Evolutionary conservation across 2,113 vertebrate genomes (phyloP).

Genomic region (Collichthys lucidus): DNA sequence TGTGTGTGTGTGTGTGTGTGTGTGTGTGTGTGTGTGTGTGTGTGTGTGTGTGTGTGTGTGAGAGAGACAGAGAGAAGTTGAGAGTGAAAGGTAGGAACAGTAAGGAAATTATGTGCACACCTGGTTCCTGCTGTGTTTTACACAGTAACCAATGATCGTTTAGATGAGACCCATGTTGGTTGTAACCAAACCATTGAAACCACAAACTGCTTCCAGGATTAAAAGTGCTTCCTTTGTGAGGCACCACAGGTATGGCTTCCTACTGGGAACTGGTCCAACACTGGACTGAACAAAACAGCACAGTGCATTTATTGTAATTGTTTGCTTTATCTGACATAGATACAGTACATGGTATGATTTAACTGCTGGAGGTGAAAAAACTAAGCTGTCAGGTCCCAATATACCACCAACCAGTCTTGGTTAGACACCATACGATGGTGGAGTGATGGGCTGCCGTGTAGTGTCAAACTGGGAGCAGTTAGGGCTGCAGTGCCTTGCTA

Average conservation of each 20-base stretch:
- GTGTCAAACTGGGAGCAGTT: too few species aligned
- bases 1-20: background rate
- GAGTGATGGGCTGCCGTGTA: too few species aligned
- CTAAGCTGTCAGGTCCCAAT: too few species aligned
- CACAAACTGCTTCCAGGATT: slow-evolving; percentile 23
- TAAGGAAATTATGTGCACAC: slow-evolving; percentile 38
- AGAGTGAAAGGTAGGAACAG: too few species aligned
- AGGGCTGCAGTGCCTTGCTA: too few species aligned
- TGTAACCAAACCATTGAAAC: slow-evolving; percentile 14
- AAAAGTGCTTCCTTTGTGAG: slow-evolving; percentile 27
- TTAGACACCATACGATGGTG: too few species aligned
- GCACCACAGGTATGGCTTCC: background rate
- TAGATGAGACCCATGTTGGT: slow-evolving; percentile 11
- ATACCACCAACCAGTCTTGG: too few species aligned
- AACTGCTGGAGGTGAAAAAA: too few species aligned
- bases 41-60: background rate
- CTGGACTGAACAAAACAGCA: background rate
- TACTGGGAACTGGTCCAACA: background rate
- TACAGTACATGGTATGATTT: too few species aligned
- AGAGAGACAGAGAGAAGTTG: too few species aligned
- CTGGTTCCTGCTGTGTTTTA: slow-evolving; percentile 50
- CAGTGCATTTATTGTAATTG: too few species aligned
- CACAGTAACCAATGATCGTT: slow-evolving; percentile 1
- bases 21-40: background rate
- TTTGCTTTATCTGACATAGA: too few species aligned